Evolutionary conservation across 37 sponge, comb jelly and placozoan genomes (phyloP).

Genomic region (Agelas oroides): DNA sequence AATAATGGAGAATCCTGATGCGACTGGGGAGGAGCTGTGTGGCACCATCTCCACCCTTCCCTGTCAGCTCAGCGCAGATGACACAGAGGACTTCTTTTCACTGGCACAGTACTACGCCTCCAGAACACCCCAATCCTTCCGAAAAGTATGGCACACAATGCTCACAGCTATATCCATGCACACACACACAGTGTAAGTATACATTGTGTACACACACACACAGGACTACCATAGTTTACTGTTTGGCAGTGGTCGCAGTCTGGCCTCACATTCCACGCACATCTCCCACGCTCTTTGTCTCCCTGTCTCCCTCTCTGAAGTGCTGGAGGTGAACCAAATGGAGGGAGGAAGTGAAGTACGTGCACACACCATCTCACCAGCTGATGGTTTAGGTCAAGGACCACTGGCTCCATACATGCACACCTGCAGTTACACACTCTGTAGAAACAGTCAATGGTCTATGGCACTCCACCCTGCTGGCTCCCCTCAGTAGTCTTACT

Average conservation of each 20-base stretch:
- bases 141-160: slow-evolving; percentile 50
- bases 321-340: slow-evolving; percentile 59
- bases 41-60: slow-evolving; percentile 70
- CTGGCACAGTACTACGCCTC: slow-evolving; percentile 90
- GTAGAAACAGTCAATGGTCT: too few species aligned
- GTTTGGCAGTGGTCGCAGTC: slow-evolving; percentile 74
- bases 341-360: slow-evolving; percentile 17
- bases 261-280: slow-evolving; percentile 17
- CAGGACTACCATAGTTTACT: slow-evolving; percentile 78
- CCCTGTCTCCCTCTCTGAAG: slow-evolving; percentile 81
- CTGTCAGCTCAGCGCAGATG: slow-evolving; percentile 71
- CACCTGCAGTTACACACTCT: too few species aligned
- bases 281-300: slow-evolving; percentile 84
- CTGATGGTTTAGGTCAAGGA: not conserved
- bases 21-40: slow-evolving; percentile 26
- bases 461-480: not conserved
- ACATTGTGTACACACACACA: not conserved
- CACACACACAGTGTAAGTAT: too few species aligned
- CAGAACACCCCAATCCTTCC: slow-evolving; percentile 91
- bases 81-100: slow-evolving; percentile 86
- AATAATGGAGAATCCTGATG: slow-evolving; percentile 32
- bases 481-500: not conserved
- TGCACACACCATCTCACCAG: too few species aligned
- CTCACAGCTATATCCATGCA: not conserved
- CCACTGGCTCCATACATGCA: too few species aligned